Conservation (phyloP, 2,888 invertebrate genomes). For the Epiblema foenella region DNA sequence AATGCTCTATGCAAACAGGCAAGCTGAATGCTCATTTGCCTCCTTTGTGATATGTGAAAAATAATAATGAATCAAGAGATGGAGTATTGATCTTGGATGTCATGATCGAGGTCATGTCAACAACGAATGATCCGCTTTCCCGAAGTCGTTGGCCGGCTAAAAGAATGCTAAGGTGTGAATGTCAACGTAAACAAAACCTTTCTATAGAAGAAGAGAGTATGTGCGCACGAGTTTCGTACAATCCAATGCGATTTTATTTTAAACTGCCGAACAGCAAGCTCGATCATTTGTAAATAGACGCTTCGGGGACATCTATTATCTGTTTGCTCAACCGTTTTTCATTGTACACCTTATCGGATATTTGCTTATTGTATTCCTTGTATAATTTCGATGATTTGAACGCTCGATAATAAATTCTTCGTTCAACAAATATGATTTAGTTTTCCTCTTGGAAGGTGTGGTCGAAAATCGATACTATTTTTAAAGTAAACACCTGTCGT, state of each 20-base stretch:
- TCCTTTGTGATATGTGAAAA: background rate
- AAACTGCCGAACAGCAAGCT: background rate
- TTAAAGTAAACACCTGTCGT: constrained; percentile 19
- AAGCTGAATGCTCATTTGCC: no score
- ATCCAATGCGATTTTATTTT: background rate
- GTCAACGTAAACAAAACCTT: constrained; percentile 34
- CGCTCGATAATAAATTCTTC: background rate
- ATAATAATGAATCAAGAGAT: background rate
- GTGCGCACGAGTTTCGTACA: background rate
- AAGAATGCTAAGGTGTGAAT: constrained; percentile 52
- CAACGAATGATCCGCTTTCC: constrained; percentile 51
- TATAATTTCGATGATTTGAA: constrained; percentile 10
- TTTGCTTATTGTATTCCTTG: constrained; percentile 56
- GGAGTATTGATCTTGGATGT: background rate
- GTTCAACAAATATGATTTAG: background rate
- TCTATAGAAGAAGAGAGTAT: constrained; percentile 12
- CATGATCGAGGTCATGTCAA: constrained; percentile 1
- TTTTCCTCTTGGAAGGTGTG: constrained; percentile 20
- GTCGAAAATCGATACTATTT: constrained; percentile 2
- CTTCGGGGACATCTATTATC: constrained; percentile 58
- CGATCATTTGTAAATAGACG: constrained; percentile 61
- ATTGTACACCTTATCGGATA: constrained; percentile 59
- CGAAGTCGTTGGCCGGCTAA: constrained; percentile 52
- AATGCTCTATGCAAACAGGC: no score
- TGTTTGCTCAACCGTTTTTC: constrained; percentile 61